Percentiles rank a stretch among this genome's conserved stretches.
These are phyloP conservation scores for Asteroscopus sphinx DNA, from an alignment of 2,888 invertebrate species.

Conservation along the genomic window DNA sequence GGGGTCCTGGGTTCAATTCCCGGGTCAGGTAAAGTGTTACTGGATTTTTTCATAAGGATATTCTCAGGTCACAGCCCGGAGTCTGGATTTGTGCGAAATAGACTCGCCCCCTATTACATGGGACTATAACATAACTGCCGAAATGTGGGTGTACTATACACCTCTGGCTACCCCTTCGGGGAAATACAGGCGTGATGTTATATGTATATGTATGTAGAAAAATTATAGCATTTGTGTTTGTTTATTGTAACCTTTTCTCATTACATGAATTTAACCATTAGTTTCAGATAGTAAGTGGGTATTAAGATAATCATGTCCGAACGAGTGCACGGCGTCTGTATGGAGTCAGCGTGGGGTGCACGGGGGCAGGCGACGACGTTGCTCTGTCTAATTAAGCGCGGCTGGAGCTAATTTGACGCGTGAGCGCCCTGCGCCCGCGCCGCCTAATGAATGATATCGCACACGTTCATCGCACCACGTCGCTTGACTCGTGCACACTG, in stretches of 20 bases:
- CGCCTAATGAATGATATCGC: slow-evolving; percentile 89
- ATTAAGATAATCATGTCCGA: slow-evolving; percentile 50
- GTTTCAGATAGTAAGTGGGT: slow-evolving; percentile 47
- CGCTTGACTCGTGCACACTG: slow-evolving; percentile 70
- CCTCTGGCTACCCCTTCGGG: no score
- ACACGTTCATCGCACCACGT: slow-evolving; percentile 87
- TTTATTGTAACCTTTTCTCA: slow-evolving; percentile 3
- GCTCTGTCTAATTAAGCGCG: slow-evolving; percentile 85
- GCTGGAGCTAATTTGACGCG: slow-evolving; percentile 87
- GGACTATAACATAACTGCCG: no score
- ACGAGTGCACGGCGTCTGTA: slow-evolving; percentile 49
- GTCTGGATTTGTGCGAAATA: no score
- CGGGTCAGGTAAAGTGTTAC: no score
- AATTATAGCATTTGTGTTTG: slow-evolving; percentile 8
- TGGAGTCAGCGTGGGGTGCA: slow-evolving; percentile 56
- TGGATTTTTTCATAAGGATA: no score
- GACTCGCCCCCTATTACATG: no score
- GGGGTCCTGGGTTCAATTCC: no score
- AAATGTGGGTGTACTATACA: no score
- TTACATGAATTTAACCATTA: slow-evolving; percentile 18
- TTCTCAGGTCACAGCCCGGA: no score
- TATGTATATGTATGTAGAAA: no score
- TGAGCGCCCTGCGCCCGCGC: slow-evolving; percentile 72
- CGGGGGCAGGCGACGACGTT: slow-evolving; percentile 60
- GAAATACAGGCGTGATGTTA: no score